Evolutionary conservation across 1,140 invertebrate species (phyloP).

Genomic region (Musca domestica): DNA sequence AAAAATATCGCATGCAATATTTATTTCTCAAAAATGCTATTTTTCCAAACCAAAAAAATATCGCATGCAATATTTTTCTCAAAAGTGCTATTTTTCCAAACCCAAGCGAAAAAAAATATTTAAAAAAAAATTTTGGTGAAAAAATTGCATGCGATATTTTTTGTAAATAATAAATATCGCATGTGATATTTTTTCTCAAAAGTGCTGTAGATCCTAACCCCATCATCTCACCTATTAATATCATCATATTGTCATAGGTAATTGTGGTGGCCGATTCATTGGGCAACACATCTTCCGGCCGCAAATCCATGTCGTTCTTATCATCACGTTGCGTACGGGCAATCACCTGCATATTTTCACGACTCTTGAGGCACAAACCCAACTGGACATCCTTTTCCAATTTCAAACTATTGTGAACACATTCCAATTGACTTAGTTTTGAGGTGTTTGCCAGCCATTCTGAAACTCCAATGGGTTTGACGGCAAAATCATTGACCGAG

Average conservation of each 20-base stretch:
- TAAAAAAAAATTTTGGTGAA: neutral
- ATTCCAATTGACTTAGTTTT: slow-evolving; percentile 83
- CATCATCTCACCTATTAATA: slow-evolving; percentile 71
- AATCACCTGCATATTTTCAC: slow-evolving; percentile 56
- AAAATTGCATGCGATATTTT: no score
- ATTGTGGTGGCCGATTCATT: slow-evolving; percentile 70
- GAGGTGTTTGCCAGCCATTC: slow-evolving; percentile 58
- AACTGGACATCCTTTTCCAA: slow-evolving; percentile 86
- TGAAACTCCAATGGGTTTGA: slow-evolving; percentile 54
- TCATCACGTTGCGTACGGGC: slow-evolving; percentile 69
- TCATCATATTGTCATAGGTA: slow-evolving; percentile 74
- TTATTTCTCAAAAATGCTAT: no score
- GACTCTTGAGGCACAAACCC: slow-evolving; percentile 66
- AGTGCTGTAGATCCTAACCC: no score
- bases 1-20: no score
- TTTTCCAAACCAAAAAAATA: no score
- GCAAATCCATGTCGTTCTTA: slow-evolving; percentile 66
- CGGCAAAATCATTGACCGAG: slow-evolving; percentile 66
- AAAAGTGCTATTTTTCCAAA: no score
- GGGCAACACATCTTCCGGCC: slow-evolving; percentile 73
- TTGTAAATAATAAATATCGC: no score
- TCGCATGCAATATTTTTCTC: no score
- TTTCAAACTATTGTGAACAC: slow-evolving; percentile 91
- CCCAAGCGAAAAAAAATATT: neutral
- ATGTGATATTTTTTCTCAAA: no score